Conservation (phyloP, 2,113 vertebrate genomes). For the Chaetodon trifascialis region DNA sequence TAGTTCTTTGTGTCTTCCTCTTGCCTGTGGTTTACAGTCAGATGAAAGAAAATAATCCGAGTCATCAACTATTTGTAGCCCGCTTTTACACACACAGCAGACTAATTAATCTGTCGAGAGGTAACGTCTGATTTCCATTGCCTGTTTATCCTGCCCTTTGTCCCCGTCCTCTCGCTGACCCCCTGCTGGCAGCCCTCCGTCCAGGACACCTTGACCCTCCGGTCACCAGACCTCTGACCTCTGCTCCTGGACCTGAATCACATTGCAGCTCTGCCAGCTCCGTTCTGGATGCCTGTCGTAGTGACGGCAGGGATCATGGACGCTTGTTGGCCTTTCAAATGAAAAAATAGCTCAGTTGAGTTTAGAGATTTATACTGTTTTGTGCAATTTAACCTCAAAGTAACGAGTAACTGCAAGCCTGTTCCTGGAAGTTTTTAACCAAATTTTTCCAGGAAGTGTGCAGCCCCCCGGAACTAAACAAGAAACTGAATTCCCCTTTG, state of each 20-base stretch:
- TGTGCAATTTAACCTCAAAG: neutral
- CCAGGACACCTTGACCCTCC: conserved; percentile 39
- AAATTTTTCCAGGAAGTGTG: neutral
- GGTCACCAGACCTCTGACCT: conserved; percentile 48
- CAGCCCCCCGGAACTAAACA: neutral
- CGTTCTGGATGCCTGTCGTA: conserved; percentile 2
- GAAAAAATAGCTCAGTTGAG: conserved; percentile 17
- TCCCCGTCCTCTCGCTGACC: conserved; percentile 22
- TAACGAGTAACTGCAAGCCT: neutral
- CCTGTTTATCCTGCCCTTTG: neutral
- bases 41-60: conserved; percentile 29
- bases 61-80: conserved; percentile 42
- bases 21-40: conserved; percentile 29
- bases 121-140: neutral
- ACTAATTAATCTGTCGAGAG: neutral
- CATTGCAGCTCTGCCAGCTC: conserved; percentile 11
- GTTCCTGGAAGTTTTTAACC: neutral
- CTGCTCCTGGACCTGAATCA: conserved; percentile 35
- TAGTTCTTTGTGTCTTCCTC: conserved; percentile 15
- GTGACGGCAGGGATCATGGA: conserved; percentile 37
- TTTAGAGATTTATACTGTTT: neutral
- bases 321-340: conserved; percentile 1
- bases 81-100: neutral
- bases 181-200: conserved; percentile 41
- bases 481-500: neutral